phyloP scores from a whole-genome alignment of 2,888 invertebrate genomes.

The Crocallis elinguaria region DNA sequence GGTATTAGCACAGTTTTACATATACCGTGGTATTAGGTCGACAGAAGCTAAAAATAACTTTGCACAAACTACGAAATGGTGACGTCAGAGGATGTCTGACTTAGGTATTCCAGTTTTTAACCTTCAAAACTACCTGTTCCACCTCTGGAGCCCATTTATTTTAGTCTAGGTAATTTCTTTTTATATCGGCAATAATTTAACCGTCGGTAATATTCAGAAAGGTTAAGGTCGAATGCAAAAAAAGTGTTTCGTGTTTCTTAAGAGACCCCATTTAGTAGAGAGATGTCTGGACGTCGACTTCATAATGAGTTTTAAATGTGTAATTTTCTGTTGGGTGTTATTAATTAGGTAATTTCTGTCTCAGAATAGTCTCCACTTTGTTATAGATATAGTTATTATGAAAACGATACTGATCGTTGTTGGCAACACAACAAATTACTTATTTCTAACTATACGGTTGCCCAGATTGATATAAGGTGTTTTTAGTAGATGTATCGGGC shows the following conservation, averaged over 20 bases:
- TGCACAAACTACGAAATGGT: constrained; percentile 2
- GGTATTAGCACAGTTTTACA: no score
- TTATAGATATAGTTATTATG: neutral
- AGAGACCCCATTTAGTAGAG: constrained; percentile 16
- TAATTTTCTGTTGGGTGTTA: constrained; percentile 10
- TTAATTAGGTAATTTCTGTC: constrained; percentile 14
- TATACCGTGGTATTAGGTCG: no score
- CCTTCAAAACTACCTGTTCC: constrained; percentile 33
- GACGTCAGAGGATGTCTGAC: constrained; percentile 3
- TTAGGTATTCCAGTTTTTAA: constrained; percentile 13
- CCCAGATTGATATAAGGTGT: no score
- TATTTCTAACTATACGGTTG: no score
- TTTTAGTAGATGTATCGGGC: no score
- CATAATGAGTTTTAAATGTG: constrained; percentile 26
- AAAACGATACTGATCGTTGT: no score
- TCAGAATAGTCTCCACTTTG: neutral
- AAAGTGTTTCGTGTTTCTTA: constrained; percentile 25
- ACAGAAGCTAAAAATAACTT: no score
- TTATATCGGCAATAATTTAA: constrained; percentile 31
- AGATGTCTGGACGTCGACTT: constrained; percentile 11
- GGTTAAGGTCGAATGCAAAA: constrained; percentile 35
- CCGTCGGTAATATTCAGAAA: constrained; percentile 26
- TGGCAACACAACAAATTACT: no score
- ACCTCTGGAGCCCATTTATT: constrained; percentile 26
- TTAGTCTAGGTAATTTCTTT: constrained; percentile 32